Evolutionary conservation across 2,888 invertebrate species (phyloP).

Genomic region (Mythimna ferrago): DNA sequence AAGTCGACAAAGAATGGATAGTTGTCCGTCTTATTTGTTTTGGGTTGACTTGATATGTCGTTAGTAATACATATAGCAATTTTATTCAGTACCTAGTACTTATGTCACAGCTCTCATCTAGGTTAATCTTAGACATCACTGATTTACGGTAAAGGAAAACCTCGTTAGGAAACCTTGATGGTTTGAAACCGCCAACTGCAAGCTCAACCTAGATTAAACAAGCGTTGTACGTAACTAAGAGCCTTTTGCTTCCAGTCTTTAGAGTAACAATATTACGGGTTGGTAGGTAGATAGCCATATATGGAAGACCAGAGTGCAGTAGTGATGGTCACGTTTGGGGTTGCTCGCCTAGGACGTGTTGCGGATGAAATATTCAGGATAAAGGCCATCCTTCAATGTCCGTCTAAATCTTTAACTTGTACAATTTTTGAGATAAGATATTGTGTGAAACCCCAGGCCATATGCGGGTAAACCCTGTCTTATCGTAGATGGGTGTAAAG

Average conservation of each 20-base stretch:
- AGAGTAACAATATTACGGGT: neutral
- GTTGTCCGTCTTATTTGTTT: neutral
- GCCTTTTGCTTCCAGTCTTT: neutral
- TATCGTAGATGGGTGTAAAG: conserved; percentile 10
- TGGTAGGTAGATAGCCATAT: neutral
- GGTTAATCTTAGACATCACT: conserved; percentile 10
- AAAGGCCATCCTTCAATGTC: neutral
- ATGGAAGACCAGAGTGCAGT: neutral
- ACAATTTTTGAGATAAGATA: conserved; percentile 12
- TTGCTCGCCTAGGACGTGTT: neutral
- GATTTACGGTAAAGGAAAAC: conserved; percentile 30
- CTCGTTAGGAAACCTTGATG: conserved; percentile 6
- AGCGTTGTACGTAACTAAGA: neutral
- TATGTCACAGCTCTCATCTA: neutral
- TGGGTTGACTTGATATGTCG: neutral
- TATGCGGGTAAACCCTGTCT: conserved; percentile 20
- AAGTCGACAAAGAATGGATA: neutral
- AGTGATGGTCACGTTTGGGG: neutral
- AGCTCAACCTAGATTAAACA: neutral
- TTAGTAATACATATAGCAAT: too few species aligned
- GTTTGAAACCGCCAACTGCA: neutral
- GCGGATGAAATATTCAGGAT: neutral
- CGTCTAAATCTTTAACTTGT: neutral
- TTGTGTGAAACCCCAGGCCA: conserved; percentile 4
- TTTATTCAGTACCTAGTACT: neutral